Evolutionary conservation across 2,113 vertebrate species (phyloP).

Genomic region (Speoplatyrhinus poulsoni): DNA sequence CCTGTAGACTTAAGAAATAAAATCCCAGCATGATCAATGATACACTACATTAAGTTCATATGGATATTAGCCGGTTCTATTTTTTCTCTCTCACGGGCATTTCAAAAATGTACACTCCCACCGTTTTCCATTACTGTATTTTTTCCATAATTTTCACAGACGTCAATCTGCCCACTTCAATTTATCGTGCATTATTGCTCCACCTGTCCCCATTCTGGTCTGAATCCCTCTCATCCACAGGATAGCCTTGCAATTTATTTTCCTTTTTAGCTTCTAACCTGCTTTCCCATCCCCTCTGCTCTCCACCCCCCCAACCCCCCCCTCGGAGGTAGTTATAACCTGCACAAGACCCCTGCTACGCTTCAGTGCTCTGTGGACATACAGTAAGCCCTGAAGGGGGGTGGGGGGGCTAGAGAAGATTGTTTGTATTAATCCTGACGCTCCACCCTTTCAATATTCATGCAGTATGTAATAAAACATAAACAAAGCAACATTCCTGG

Average conservation of each 20-base stretch:
- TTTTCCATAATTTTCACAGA: too few species aligned
- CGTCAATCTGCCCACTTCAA: not conserved
- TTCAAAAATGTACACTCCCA: not conserved
- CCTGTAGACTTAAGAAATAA: not conserved
- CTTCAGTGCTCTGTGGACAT: too few species aligned
- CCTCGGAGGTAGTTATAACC: not conserved
- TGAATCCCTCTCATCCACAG: conserved; percentile 10
- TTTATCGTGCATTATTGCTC: conserved; percentile 35
- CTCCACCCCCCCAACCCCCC: not conserved
- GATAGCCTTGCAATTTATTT: conserved; percentile 2
- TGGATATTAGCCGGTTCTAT: too few species aligned
- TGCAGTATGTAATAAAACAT: not conserved
- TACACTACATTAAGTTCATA: not conserved
- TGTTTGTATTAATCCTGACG: not conserved
- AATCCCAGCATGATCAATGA: not conserved
- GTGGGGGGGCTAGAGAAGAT: not conserved
- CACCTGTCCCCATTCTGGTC: conserved; percentile 51
- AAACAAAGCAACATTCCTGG: not conserved
- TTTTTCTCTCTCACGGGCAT: not conserved
- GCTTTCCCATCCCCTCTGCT: not conserved
- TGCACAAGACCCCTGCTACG: not conserved
- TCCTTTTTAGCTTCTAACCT: not conserved
- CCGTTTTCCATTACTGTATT: not conserved
- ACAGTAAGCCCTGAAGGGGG: not conserved
- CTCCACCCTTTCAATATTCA: not conserved